phyloP scores from a whole-genome alignment of 2,797 vertebrate species.

The Coluber constrictor region DNA sequence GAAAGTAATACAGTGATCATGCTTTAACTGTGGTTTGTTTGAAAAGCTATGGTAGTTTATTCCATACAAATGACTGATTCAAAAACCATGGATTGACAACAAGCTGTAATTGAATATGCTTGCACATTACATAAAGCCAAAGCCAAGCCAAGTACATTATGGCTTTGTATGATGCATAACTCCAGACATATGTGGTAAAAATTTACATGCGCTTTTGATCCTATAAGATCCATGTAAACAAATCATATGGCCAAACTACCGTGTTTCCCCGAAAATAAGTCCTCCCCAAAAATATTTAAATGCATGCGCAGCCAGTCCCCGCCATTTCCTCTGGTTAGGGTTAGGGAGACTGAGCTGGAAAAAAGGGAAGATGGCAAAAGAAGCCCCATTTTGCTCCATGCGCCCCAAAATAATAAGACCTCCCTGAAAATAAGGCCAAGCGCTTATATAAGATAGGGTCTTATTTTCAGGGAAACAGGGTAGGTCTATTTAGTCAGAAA shows the following conservation, averaged over 20 bases:
- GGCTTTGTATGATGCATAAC: background rate
- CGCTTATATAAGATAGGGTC: too few relatives aligned
- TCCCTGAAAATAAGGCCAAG: too few relatives aligned
- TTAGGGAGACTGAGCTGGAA: too few relatives aligned
- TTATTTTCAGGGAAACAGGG: too few relatives aligned
- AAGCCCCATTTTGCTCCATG: too few relatives aligned
- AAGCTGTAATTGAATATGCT: background rate
- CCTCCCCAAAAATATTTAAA: too few relatives aligned
- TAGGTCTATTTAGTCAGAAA: background rate
- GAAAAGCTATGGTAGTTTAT: background rate
- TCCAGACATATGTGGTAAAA: background rate
- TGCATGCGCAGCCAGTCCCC: accelerated
- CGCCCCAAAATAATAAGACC: too few relatives aligned
- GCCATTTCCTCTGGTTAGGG: too few relatives aligned
- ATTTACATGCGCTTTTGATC: background rate
- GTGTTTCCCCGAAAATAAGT: too few relatives aligned
- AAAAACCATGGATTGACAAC: background rate
- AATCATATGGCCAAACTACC: background rate
- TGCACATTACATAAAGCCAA: background rate
- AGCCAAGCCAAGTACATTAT: background rate
- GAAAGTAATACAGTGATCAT: background rate
- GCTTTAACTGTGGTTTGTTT: background rate
- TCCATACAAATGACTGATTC: background rate
- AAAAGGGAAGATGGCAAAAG: too few relatives aligned
- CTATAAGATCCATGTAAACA: background rate